Evolutionary conservation across 2,113 vertebrate species (phyloP).

Genomic region (Chionodraco myersi): DNA sequence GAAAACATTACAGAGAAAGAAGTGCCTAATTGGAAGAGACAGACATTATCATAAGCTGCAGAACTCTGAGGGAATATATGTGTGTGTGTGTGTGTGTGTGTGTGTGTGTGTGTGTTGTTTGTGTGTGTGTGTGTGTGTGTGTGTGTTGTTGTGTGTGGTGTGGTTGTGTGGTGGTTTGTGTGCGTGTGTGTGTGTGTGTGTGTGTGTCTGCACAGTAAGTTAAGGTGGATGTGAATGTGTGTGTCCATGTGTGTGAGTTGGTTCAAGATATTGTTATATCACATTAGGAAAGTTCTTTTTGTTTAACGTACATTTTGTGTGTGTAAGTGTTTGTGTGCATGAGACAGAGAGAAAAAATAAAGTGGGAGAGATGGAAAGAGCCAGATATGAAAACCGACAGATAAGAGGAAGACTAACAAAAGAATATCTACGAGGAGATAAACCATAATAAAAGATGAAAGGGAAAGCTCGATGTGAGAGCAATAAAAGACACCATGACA

Average conservation of each 20-base stretch:
- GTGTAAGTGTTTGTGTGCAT: background rate
- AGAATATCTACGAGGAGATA: slow-evolving; percentile 43
- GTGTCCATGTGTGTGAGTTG: slow-evolving; percentile 9
- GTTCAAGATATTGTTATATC: slow-evolving; percentile 48
- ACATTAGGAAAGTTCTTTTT: slow-evolving; percentile 57
- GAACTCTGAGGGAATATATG: slow-evolving; percentile 38
- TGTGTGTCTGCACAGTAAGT: background rate
- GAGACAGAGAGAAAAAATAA: background rate
- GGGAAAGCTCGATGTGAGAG: slow-evolving; percentile 38
- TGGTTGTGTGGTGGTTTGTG: slow-evolving; percentile 3
- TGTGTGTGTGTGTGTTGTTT: slow-evolving; percentile 10
- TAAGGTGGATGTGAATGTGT: slow-evolving; percentile 7
- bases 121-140: slow-evolving; percentile 1
- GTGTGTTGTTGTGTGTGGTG: background rate
- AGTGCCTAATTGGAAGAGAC: slow-evolving; percentile 67
- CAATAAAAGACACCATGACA: slow-evolving; percentile 47
- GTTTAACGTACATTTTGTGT: slow-evolving; percentile 2
- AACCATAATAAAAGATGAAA: slow-evolving; percentile 67
- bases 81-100: background rate
- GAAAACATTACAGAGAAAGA: slow-evolving; percentile 68
- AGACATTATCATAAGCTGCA: slow-evolving; percentile 64
- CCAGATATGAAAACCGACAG: slow-evolving; percentile 50
- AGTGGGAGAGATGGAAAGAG: slow-evolving; percentile 29
- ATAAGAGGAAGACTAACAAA: slow-evolving; percentile 51
- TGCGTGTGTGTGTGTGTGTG: slow-evolving; percentile 10